phyloP scores from a whole-genome alignment of 1,140 invertebrate species.

The Platyura marginata region DNA sequence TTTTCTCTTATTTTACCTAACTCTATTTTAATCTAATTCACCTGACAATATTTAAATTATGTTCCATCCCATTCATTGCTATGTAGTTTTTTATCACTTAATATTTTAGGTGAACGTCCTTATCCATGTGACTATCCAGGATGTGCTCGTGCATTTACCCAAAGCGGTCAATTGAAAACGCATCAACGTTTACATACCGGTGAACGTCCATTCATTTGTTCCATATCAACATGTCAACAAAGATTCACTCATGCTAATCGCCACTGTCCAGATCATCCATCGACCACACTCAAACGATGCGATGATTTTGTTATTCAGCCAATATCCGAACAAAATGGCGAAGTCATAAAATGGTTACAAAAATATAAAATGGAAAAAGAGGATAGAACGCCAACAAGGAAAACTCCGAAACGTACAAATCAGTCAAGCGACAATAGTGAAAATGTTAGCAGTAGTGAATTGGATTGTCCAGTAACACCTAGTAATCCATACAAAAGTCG shows the following conservation, averaged over 20 bases:
- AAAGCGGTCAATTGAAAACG: constrained; percentile 69
- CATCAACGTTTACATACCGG: constrained; percentile 67
- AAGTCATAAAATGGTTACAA: constrained; percentile 26
- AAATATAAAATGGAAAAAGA: constrained; percentile 11
- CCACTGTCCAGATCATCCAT: constrained; percentile 49
- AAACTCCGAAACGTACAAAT: constrained; percentile 3
- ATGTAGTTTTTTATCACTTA: too few species aligned
- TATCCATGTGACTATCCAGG: constrained; percentile 62
- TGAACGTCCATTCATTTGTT: constrained; percentile 46
- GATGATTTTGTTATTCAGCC: constrained; percentile 33
- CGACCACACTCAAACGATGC: constrained; percentile 32
- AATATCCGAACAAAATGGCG: constrained; percentile 26
- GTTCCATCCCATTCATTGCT: too few species aligned
- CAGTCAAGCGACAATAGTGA: constrained; percentile 1
- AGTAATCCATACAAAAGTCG: constrained; percentile 10
- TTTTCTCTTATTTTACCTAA: too few species aligned
- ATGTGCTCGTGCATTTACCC: constrained; percentile 58
- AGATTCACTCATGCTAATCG: constrained; percentile 68
- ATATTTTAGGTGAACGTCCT: constrained; percentile 51
- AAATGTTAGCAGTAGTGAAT: neutral
- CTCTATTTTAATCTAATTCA: too few species aligned
- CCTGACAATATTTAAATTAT: too few species aligned
- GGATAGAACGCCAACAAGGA: constrained; percentile 1
- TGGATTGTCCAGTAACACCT: constrained; percentile 5
- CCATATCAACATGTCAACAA: constrained; percentile 40